Percentiles rank a stretch among this genome's conserved stretches.
Conservation (phyloP, 2,797 vertebrate species). For the Vultur gryphus region DNA sequence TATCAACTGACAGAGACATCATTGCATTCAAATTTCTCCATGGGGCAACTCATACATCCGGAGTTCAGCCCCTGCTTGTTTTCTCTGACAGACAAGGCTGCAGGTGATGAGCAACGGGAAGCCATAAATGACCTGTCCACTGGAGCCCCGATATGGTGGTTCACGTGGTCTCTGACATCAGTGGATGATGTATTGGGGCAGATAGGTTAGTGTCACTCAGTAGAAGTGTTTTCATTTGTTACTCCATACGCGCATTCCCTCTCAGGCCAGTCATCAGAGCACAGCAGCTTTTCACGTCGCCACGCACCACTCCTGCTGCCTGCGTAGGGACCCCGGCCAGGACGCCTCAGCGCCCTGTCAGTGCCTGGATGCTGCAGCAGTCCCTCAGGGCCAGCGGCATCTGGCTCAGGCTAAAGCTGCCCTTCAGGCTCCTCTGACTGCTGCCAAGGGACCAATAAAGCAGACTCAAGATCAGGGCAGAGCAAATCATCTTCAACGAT, state of each 20-base stretch:
- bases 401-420: not conserved
- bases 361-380: not conserved
- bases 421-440: not conserved
- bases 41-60: not conserved
- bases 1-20: not conserved
- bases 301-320: not conserved
- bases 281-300: not conserved
- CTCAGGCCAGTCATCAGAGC: not conserved
- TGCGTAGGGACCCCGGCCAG: not conserved
- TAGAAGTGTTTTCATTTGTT: not conserved
- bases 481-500: not conserved
- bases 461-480: not conserved
- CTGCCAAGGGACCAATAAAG: not conserved
- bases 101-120: not conserved
- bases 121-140: not conserved
- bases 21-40: not conserved
- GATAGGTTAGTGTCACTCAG: not conserved
- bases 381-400: not conserved
- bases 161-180: not conserved
- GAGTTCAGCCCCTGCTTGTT: not conserved
- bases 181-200: not conserved
- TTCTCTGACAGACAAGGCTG: not conserved
- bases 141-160: accelerated
- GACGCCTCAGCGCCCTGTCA: not conserved
- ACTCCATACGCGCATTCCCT: not conserved